These are phyloP conservation scores for Lindbergichthys nudifrons DNA, from an alignment of 2,797 vertebrate genomes.

Conservation along the genomic window DNA sequence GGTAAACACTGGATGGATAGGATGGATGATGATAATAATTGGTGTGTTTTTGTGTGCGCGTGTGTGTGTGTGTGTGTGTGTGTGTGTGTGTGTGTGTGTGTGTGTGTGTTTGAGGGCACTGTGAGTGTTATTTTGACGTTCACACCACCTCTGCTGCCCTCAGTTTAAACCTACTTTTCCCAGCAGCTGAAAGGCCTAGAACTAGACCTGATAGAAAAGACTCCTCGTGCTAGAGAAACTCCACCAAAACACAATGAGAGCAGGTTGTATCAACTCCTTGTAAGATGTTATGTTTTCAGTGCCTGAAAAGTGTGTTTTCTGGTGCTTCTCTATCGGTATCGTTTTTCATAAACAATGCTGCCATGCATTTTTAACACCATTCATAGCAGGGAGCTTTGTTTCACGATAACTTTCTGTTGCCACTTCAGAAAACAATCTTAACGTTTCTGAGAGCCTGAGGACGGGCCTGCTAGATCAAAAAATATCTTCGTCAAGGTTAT, in stretches of 20 bases:
- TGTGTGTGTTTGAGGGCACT: neutral
- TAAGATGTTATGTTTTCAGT: constrained; percentile 17
- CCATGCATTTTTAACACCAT: neutral
- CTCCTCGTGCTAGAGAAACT: constrained; percentile 13
- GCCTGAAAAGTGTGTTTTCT: neutral
- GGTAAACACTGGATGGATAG: constrained; percentile 30
- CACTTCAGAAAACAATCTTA: too few species aligned
- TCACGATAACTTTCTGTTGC: neutral
- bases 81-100: neutral
- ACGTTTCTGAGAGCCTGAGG: too few species aligned
- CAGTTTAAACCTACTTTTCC: constrained; percentile 8
- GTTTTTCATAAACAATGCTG: constrained; percentile 4
- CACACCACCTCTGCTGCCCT: constrained; percentile 31
- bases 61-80: neutral
- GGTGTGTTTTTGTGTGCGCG: neutral
- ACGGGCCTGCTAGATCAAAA: too few species aligned
- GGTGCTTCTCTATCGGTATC: neutral
- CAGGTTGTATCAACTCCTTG: neutral
- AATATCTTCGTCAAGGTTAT: too few species aligned
- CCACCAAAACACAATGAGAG: too few species aligned
- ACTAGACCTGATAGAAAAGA: constrained; percentile 11
- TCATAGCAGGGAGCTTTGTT: neutral
- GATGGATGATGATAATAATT: constrained; percentile 2
- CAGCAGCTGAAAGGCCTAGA: constrained; percentile 29
- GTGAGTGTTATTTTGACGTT: constrained; percentile 27